Base-by-base conservation (phyloP, 2,888 invertebrate genomes). In the Aromia moschata region DNA sequence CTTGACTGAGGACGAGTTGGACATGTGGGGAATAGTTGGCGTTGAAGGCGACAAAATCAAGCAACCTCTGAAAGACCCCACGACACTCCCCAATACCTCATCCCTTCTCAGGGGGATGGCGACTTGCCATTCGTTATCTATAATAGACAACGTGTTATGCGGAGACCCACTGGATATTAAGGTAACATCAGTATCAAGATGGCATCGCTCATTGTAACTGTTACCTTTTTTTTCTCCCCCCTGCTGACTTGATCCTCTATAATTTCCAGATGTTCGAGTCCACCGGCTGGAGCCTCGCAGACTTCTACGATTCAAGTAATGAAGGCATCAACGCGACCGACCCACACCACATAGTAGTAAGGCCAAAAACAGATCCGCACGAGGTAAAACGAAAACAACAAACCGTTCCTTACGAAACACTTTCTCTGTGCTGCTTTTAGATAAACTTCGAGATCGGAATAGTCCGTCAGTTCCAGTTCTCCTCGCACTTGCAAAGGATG, bases 121-220 rank as follows among this genome's bases (percentile, higher is more conserved):
- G 0, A 87, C 92, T 0, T 98, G 97, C 75, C 98, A 98, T 79
- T 93, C 94, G 1, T 85, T 98, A 40, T 95, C 96, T 0, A 83
- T 94, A 60, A 90, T 98, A 62, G 91, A 96, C 62, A 91, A 89
- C 0, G 86, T 89, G 70, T 81, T 94, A 51, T 89, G 90, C 43
- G 98, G 98, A 0, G 98, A 98, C 82, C 98, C 98, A 0, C 82
- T 98, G 20, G 98, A 98, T 77, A 83, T 98, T 9, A 96, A 94
- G 84, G 89, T 88, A 72, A n/a, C n/a, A n/a, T n/a, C n/a, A n/a
- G n/a, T n/a, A n/a, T n/a, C n/a, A n/a, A n/a, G n/a, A n/a, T n/a
- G n/a, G n/a, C n/a, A n/a, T n/a, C n/a, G n/a, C n/a, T n/a, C n/a
- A n/a, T n/a, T n/a, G n/a, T n/a, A n/a, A n/a, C n/a, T n/a, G n/a